Conservation (phyloP, 2,797 vertebrate genomes). For the Phrynocephalus forsythii region DNA sequence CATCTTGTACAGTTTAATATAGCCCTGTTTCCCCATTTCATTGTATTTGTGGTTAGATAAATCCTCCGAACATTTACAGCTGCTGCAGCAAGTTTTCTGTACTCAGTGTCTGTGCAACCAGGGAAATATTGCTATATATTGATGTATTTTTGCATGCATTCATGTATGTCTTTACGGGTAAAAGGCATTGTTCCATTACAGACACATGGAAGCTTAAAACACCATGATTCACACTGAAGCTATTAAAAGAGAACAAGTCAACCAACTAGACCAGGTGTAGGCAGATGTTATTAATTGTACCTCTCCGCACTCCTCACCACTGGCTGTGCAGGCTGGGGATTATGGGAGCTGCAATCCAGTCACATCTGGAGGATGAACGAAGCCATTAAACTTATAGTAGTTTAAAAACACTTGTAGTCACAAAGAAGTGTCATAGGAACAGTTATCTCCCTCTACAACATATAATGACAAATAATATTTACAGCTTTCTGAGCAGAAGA, state of each 20-base stretch:
- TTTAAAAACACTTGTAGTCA: background rate
- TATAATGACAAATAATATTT: slow-evolving; percentile 20
- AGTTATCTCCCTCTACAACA: background rate
- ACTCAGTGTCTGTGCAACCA: slow-evolving; percentile 81
- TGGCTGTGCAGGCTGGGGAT: background rate
- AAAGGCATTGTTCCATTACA: slow-evolving; percentile 71
- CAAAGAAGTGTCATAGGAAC: background rate
- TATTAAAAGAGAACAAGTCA: slow-evolving; percentile 46
- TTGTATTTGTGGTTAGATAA: slow-evolving; percentile 95
- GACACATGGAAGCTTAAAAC: slow-evolving; percentile 55
- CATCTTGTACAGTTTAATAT: slow-evolving; percentile 92
- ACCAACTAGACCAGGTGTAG: background rate
- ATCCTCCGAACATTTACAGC: slow-evolving; percentile 91
- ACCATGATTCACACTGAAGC: slow-evolving; percentile 42
- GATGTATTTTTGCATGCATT: slow-evolving; percentile 76
- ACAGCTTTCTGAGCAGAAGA: background rate
- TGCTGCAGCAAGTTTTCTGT: slow-evolving; percentile 92
- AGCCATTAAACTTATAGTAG: background rate
- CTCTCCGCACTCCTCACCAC: no score
- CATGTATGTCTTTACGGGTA: slow-evolving; percentile 73
- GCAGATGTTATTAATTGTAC: no score
- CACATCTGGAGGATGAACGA: no score
- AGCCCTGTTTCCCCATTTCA: slow-evolving; percentile 96
- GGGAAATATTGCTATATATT: slow-evolving; percentile 78
- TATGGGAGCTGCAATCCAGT: background rate